Percentiles rank a stretch among this genome's conserved stretches.
These are phyloP conservation scores for Grammomys surdaster DNA, from an alignment of 2,113 vertebrate species.

Conservation along the genomic window DNA sequence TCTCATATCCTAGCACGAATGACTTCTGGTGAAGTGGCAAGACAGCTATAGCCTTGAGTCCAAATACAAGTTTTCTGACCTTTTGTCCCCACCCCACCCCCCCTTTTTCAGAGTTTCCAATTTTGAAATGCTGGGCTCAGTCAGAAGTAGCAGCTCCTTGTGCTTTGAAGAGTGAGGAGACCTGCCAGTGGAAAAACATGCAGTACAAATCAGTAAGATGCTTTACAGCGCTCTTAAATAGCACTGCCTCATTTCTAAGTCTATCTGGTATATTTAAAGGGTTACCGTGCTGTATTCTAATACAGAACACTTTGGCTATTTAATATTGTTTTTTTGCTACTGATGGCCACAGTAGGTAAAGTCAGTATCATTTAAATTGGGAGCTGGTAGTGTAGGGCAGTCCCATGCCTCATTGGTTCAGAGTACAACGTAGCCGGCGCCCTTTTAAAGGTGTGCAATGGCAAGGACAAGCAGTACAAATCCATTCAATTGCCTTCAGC, in stretches of 20 bases:
- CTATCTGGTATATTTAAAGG: neutral
- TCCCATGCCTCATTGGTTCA: neutral
- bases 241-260: neutral
- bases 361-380: neutral
- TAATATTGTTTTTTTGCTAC: constrained; percentile 29
- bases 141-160: constrained; percentile 84
- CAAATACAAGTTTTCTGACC: constrained; percentile 58
- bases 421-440: neutral
- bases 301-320: neutral
- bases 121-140: constrained; percentile 81
- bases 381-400: neutral
- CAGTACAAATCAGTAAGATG: constrained; percentile 83
- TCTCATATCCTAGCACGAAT: neutral
- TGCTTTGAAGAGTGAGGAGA: neutral
- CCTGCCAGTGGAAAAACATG: constrained; percentile 85
- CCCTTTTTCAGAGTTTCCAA: constrained; percentile 83
- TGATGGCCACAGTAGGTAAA: neutral
- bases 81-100: neutral
- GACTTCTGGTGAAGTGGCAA: neutral
- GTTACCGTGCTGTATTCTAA: constrained; percentile 17
- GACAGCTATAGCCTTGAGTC: neutral
- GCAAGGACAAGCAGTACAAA: neutral
- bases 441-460: constrained; percentile 16
- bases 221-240: constrained; percentile 25
- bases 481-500: constrained; percentile 24